Evolutionary conservation across 2,888 invertebrate species (phyloP), one percentile per base, ranked within the genome.

Genomic region (Strigamia maritima): DNA sequence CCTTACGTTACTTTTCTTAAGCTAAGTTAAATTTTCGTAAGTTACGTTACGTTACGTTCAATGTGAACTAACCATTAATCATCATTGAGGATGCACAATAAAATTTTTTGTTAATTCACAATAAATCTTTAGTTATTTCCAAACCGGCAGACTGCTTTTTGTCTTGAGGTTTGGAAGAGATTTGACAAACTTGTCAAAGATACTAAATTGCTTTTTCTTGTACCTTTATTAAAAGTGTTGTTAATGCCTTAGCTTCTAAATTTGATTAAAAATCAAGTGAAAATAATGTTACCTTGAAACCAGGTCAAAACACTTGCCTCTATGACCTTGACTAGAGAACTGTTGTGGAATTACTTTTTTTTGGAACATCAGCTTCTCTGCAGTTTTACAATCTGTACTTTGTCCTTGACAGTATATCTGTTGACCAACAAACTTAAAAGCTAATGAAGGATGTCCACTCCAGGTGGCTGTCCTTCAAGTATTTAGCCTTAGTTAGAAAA

Each of bases 221-320:
- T 31, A 7, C 31, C 31, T 31, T 31, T 31, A n/a, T n/a, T n/a
- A n/a, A n/a, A n/a, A n/a, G 8, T 44, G 16, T 16, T 16, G 44
- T 44, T 44, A 4, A 2, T n/a, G 1, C 1, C 19, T 0, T 14
- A 2, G 14, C n/a, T 44, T 16, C 4, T 14, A 44, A 14, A 3
- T 44, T 54, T 54, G 54, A n/a, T 22, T 54, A 54, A 19, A n/a
- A 54, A 54, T 54, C 2, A 19, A 54, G 54, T 54, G 54, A 54
- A 54, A 54, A 54, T 19, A 35, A 35, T 19, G 19, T 54, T 54
- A 54, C 54, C 54, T 54, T 54, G 54, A 54, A 19, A n/a, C 1
- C 54, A 54, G 44, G 54, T 54, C 54, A 54, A 54, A 54, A 54
- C 54, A 54, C 54, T 54, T 54, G 54, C 19, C 19, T 54, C 54